Conservation (phyloP, 2,797 vertebrate species). For the Artibeus lituratus region DNA sequence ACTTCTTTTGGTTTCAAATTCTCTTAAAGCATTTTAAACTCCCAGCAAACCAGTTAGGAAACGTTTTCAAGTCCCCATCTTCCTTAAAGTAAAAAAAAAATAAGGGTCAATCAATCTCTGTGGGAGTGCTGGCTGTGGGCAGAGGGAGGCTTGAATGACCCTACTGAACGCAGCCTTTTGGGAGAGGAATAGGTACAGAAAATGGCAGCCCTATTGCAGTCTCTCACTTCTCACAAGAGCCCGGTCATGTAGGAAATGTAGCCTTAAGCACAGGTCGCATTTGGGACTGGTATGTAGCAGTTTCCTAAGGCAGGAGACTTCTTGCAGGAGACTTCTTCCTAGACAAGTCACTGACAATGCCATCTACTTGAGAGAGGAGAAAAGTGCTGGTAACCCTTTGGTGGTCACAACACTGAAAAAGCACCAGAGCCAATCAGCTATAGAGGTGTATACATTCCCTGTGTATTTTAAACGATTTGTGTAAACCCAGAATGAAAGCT, state of each 20-base stretch:
- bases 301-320: background rate
- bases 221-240: background rate
- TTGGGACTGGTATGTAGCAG: background rate
- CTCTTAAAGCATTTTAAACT: slow-evolving; percentile 1
- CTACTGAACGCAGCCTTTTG: background rate
- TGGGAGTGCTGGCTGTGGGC: background rate
- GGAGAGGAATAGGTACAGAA: background rate
- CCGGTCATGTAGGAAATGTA: background rate
- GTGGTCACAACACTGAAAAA: background rate
- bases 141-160: background rate
- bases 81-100: background rate
- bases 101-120: background rate
- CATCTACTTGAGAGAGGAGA: background rate
- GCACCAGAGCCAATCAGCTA: background rate
- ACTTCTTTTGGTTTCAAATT: slow-evolving; percentile 35
- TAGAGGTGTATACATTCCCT: background rate
- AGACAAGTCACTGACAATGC: background rate
- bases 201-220: background rate
- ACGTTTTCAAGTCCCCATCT: background rate
- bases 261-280: background rate
- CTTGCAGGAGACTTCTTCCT: background rate
- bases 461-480: background rate
- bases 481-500: background rate
- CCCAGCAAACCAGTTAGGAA: background rate
- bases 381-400: background rate